Base-by-base conservation (phyloP, 2,113 vertebrate species). In the Edolisoma coerulescens region DNA sequence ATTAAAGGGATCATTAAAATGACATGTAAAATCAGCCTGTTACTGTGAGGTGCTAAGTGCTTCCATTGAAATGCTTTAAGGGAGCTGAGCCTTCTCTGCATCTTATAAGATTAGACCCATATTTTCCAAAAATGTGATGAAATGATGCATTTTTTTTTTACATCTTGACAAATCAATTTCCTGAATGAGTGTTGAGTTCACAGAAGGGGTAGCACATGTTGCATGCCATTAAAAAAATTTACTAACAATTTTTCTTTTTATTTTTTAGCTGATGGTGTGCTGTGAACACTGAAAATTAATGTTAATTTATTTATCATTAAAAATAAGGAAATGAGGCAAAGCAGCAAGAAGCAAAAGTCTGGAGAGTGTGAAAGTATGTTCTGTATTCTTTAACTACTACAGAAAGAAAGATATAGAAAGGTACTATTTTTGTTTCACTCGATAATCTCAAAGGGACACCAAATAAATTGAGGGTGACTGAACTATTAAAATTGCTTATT, bases 401-500 rank as follows among this genome's bases (percentile, higher is more conserved):
- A 90, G 41, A 63, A 83, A 83, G 20, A 61, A 84, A 77, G 41
- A 76, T 54, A 41, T 32, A 49, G 54, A 90, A 61, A 42, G 78
- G 93, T 82, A 90, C 49, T 86, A 86, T 96, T 95, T 95, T 96
- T 84, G 59, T 95, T 97, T 97, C 96, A 97, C 85, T 96, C 68
- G 21, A 96, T 95, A 97, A 97, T 95, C 91, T 96, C 95, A 83
- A 68, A 90, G 77, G 96, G 77, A 93, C 89, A 97, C 91, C 94
- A 96, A 96, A 96, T 95, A 96, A 96, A 93, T 97, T 94, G 90
- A 96, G 96, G 87, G 85, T 96, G 86, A 97, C 91, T 95, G 93
- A 92, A 87, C 90, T 96, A 96, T 95, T 97, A 96, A 97, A 97
- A 92, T 79, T 32, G 85, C 92, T 97, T 97, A 97, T 97, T 97